Conservation (phyloP, 2,113 vertebrate species). For the Pterocles burchelli region DNA sequence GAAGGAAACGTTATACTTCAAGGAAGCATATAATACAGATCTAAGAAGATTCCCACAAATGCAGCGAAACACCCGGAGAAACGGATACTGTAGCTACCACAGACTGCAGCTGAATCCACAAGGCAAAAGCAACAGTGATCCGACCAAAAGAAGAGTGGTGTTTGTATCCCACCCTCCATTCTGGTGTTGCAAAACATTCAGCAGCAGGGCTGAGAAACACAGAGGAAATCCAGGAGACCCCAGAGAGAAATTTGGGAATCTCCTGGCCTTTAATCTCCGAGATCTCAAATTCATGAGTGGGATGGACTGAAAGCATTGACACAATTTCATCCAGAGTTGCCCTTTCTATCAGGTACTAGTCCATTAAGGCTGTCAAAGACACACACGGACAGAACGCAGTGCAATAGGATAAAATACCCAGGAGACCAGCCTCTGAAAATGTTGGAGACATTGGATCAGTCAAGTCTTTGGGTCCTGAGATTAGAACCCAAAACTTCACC, state of each 20-base stretch:
- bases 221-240: not conserved
- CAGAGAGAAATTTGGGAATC: not conserved
- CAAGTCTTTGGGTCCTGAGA: not conserved
- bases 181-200: not conserved
- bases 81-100: not conserved
- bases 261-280: not conserved
- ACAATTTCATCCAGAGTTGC: not conserved
- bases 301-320: not conserved
- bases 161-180: not conserved
- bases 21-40: not conserved
- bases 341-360: not conserved
- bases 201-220: not conserved
- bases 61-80: not conserved
- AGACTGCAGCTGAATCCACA: not conserved
- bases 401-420: not conserved
- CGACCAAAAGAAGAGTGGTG: fast-evolving
- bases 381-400: fast-evolving
- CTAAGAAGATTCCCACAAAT: not conserved
- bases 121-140: not conserved
- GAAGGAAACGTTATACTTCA: conserved; percentile 13
- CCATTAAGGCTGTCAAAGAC: not conserved
- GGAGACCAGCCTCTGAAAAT: not conserved
- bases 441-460: not conserved
- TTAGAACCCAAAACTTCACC: not conserved
- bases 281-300: not conserved